A percentile compares a stretch with the other conserved stretches of the same genome.
Evolutionary conservation across 1,140 invertebrate genomes (phyloP).

Genomic region (Drosophila suzukii): DNA sequence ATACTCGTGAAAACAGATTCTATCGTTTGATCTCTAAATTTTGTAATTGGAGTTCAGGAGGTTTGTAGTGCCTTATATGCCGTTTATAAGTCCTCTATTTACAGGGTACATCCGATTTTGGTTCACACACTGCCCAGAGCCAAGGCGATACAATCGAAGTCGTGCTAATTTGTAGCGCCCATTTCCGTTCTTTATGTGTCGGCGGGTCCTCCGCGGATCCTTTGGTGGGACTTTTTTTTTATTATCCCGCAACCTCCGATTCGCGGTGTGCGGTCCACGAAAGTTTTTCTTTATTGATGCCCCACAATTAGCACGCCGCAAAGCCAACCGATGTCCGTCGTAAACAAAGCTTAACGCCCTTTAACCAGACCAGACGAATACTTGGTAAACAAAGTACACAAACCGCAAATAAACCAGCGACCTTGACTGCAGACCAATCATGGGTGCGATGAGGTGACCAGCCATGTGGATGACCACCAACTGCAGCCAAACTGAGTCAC

Average conservation of each 20-base stretch:
- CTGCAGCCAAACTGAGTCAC: conserved; percentile 47
- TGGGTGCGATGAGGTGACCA: conserved; percentile 2
- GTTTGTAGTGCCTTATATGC: neutral
- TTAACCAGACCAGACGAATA: conserved; percentile 23
- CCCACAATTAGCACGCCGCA: conserved; percentile 68
- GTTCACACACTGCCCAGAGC: conserved; percentile 48
- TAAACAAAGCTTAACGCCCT: conserved; percentile 69
- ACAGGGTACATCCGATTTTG: conserved; percentile 35
- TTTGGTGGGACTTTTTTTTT: conserved; percentile 8
- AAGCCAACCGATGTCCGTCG: conserved; percentile 29
- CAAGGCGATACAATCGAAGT: conserved; percentile 22
- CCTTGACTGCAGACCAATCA: conserved; percentile 54
- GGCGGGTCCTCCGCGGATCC: conserved; percentile 20
- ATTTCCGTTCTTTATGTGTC: conserved; percentile 73
- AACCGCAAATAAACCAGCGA: conserved; percentile 69
- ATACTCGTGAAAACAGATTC: too few species aligned
- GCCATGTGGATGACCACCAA: conserved; percentile 29
- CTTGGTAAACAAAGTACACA: conserved; percentile 54
- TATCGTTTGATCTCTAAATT: too few species aligned
- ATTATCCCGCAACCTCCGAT: conserved; percentile 10
- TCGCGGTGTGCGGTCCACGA: conserved; percentile 53
- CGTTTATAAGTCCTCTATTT: neutral
- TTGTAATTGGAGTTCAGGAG: neutral
- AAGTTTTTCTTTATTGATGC: conserved; percentile 62
- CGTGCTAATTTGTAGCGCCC: conserved; percentile 73